A percentile compares a stretch with the other conserved stretches of the same genome.
Conservation (phyloP, 35 echinoderm and acorn worm species). For the Lytechinus pictus region DNA sequence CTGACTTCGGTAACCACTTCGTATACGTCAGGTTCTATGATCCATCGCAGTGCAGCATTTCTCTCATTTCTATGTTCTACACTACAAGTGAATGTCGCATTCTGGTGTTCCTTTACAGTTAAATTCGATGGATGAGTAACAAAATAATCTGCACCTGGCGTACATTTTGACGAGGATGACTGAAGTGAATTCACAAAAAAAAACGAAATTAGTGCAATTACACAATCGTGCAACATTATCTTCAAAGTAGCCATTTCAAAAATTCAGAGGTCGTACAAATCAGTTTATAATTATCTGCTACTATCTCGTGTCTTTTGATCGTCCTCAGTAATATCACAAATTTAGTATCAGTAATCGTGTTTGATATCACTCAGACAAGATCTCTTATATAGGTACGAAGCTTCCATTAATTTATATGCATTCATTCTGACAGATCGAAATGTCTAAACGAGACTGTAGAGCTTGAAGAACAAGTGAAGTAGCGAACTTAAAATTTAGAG, state of each 20-base stretch:
- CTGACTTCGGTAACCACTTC: background rate
- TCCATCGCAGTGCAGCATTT: background rate
- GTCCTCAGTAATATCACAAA: too few species aligned
- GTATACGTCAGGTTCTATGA: background rate
- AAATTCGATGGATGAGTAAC: background rate
- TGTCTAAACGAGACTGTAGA: too few species aligned
- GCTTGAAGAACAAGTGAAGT: too few species aligned
- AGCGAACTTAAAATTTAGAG: too few species aligned
- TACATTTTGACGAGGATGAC: background rate
- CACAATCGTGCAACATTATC: background rate
- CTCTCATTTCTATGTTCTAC: background rate
- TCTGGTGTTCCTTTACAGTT: background rate
- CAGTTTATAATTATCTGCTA: too few species aligned
- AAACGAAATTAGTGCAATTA: background rate
- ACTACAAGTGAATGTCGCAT: background rate
- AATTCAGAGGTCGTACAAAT: background rate
- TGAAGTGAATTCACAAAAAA: background rate
- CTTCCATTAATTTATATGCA: too few species aligned
- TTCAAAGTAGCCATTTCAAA: background rate
- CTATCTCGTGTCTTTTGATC: too few species aligned
- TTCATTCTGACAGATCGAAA: too few species aligned
- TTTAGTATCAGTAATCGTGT: too few species aligned
- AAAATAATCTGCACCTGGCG: background rate
- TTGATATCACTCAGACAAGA: too few species aligned
- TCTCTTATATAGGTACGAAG: too few species aligned